Evolutionary conservation across 2,797 vertebrate species (phyloP).

Genomic region (Muraenolepis orangiensis): DNA sequence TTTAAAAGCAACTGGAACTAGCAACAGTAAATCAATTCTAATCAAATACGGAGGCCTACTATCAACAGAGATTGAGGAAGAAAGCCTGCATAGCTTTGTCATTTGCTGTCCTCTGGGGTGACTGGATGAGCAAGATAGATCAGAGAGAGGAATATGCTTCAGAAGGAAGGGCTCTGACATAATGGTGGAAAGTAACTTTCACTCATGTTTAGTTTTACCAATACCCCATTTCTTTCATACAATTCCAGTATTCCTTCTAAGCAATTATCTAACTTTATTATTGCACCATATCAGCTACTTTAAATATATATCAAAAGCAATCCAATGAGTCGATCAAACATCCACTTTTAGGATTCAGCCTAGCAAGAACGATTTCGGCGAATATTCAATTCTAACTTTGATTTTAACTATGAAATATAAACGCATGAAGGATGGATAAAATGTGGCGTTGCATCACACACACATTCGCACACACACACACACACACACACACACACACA

Average conservation of each 20-base stretch:
- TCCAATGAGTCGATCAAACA: background rate
- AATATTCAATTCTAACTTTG: background rate
- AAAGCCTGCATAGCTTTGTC: constrained; percentile 12
- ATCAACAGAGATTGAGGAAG: constrained; percentile 7
- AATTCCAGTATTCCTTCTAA: background rate
- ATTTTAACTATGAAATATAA: background rate
- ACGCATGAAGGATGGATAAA: background rate
- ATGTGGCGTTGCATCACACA: background rate
- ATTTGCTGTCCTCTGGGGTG: constrained; percentile 6
- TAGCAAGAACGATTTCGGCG: background rate
- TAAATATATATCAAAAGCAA: background rate
- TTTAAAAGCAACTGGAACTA: constrained; percentile 24
- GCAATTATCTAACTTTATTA: background rate
- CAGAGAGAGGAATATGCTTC: background rate
- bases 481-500: too few species aligned
- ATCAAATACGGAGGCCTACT: constrained; percentile 7
- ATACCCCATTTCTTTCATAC: background rate
- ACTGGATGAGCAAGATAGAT: background rate
- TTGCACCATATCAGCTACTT: background rate
- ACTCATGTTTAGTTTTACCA: background rate
- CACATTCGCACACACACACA: background rate
- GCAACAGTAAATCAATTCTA: constrained; percentile 21
- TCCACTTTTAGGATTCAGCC: background rate
- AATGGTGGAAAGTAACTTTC: background rate
- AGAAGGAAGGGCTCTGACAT: background rate